Base-by-base conservation (phyloP, 2,888 invertebrate species). In the Callosobruchus maculatus region DNA sequence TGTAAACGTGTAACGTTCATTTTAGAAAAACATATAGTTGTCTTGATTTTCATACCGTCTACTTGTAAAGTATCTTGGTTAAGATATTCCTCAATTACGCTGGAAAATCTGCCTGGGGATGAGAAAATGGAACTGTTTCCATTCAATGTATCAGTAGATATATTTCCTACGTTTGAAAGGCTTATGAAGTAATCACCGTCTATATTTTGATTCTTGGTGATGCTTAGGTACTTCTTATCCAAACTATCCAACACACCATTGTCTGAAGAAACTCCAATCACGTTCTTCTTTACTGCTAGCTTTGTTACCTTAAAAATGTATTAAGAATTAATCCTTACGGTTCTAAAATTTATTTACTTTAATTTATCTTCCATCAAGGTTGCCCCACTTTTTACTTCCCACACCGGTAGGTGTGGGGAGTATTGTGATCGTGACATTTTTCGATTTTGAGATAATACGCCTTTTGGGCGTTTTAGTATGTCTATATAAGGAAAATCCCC, bases 41-140 rank as follows among this genome's bases (percentile, higher is more conserved):
- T n/a, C n/a, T n/a, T n/a, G n/a, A n/a, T n/a, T n/a, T n/a, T 13
- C 77, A 82, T 78, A 86, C 86, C 82, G 78, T 84, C 80, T n/a
- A 90, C 85, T 71, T 83, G 80, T 7, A 89, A 80, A 72, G 87
- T 84, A 0, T 88, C 88, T 22, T 83, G 79, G 7, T 85, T 79
- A 30, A 90, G 83, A 77, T 81, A 85, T 78, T 78, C 81, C 73
- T 49, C 84, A 80, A 83, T 84, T 72, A 77, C 86, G 77, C 81
- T 84, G 78, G 75, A 67, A 70, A 82, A 79, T 2, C 78, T 71
- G 7, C 79, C 70, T 26, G 79, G 49, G 13, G 49, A 68, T 68
- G 21, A 21, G 21, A 68, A 18, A 68, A 9, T 21, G 21, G 21
- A 21, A 68, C 13, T 21, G 4, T 5, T 18, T 9, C 83, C 85